Percentiles rank a stretch among this genome's conserved stretches.
Evolutionary conservation across 1,140 invertebrate species (phyloP).

Genomic region (Mylabris phalerata): DNA sequence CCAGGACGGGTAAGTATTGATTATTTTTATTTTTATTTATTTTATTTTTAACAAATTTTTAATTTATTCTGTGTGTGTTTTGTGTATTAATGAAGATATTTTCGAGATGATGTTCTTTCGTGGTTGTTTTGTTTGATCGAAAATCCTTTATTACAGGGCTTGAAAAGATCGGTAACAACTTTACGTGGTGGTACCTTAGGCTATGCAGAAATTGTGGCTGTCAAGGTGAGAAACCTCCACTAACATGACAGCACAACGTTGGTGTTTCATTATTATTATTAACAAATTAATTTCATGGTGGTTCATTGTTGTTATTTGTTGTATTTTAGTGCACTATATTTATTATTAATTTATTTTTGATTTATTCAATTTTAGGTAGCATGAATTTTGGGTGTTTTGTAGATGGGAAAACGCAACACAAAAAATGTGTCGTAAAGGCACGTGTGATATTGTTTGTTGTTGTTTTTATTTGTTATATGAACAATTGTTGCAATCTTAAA

Average conservation of each 20-base stretch:
- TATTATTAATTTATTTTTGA: not conserved
- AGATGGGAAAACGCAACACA: too few species aligned
- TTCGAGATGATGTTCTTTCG: not conserved
- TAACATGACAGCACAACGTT: conserved; percentile 6
- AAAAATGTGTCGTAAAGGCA: too few species aligned
- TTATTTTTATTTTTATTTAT: conserved; percentile 5
- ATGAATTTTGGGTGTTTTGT: not conserved
- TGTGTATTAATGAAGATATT: not conserved
- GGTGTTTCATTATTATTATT: conserved; percentile 7
- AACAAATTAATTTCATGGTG: not conserved
- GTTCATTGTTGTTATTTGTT: not conserved
- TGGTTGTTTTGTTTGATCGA: not conserved
- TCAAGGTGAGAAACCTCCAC: conserved; percentile 66
- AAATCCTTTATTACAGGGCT: conserved; percentile 52
- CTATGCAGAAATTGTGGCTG: conserved; percentile 90
- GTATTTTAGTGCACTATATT: not conserved
- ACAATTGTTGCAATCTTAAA: too few species aligned
- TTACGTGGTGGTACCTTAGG: conserved; percentile 77
- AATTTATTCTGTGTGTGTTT: not conserved
- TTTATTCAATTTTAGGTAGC: not conserved
- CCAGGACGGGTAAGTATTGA: conserved; percentile 38
- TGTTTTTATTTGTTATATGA: conserved; percentile 4
- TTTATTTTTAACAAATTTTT: not conserved
- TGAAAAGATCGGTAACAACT: conserved; percentile 89
- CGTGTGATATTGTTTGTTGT: not conserved